These are phyloP conservation scores for Hyles euphorbiae DNA, from an alignment of 1,140 invertebrate genomes.

Conservation along the genomic window DNA sequence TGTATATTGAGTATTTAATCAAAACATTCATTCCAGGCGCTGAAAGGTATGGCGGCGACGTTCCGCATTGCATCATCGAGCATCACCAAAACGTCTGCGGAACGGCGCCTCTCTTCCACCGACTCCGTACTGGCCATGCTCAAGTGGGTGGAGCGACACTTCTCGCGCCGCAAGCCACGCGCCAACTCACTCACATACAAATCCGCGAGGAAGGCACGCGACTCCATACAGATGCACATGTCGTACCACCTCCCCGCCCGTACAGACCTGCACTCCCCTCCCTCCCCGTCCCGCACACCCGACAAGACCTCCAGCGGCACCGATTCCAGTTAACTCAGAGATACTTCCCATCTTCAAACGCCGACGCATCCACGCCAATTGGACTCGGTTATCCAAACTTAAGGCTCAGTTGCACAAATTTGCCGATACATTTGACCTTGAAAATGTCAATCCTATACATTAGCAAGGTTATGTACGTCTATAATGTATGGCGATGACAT, in stretches of 20 bases:
- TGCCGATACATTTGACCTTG: too few relatives aligned
- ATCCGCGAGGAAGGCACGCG: conserved; percentile 74
- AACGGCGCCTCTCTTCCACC: conserved; percentile 88
- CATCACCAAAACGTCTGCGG: conserved; percentile 90
- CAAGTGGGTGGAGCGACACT: conserved; percentile 91
- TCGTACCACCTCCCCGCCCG: conserved; percentile 71
- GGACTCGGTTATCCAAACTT: too few relatives aligned
- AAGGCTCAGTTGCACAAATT: too few relatives aligned
- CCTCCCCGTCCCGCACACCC: conserved; percentile 38
- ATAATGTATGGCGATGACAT: too few relatives aligned
- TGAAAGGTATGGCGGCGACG: conserved; percentile 93
- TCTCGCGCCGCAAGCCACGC: conserved; percentile 84
- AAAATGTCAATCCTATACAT: too few relatives aligned
- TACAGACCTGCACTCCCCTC: too few relatives aligned
- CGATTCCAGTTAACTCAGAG: conserved; percentile 38
- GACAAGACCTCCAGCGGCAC: conserved; percentile 49
- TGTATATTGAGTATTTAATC: neutral
- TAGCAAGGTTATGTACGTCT: too few relatives aligned
- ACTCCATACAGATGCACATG: conserved; percentile 85
- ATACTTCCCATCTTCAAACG: neutral
- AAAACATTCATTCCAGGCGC: conserved; percentile 74
- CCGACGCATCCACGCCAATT: too few relatives aligned
- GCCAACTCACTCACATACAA: conserved; percentile 77
- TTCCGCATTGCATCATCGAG: conserved; percentile 90
- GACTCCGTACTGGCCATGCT: conserved; percentile 92